Evolutionary conservation across 1,140 invertebrate genomes (phyloP).

Genomic region (Drosophila sechellia): DNA sequence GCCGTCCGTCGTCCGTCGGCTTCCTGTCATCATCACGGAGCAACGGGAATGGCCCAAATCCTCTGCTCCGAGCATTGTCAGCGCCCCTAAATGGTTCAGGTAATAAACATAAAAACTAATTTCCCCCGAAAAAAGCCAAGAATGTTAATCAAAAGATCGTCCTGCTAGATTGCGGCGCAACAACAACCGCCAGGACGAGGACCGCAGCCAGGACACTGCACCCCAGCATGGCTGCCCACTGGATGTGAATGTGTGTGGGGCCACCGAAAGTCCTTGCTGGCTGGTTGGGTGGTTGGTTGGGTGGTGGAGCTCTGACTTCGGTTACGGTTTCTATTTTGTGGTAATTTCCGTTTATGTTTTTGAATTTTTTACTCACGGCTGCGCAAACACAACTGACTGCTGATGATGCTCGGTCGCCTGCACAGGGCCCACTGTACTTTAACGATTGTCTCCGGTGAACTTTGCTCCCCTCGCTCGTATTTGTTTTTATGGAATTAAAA

Average conservation of each 20-base stretch:
- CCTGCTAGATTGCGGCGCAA: conserved; percentile 73
- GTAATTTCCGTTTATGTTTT: conserved; percentile 83
- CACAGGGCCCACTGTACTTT: conserved; percentile 48
- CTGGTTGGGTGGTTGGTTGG: conserved; percentile 7
- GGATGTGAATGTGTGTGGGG: conserved; percentile 10
- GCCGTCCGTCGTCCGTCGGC: neutral
- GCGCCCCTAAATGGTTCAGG: conserved; percentile 75
- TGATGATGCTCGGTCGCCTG: conserved; percentile 57
- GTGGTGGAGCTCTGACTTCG: neutral
- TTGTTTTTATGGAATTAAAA: conserved; percentile 73
- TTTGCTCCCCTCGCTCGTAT: conserved; percentile 45
- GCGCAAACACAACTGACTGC: conserved; percentile 76
- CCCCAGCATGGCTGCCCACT: conserved; percentile 18
- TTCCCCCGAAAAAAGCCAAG: conserved; percentile 77
- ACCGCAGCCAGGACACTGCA: conserved; percentile 25
- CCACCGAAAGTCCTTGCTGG: no score
- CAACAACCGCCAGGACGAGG: conserved; percentile 39
- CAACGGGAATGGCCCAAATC: conserved; percentile 6
- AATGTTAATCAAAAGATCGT: conserved; percentile 83
- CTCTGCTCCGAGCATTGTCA: conserved; percentile 41
- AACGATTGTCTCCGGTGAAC: conserved; percentile 57
- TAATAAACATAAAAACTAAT: conserved; percentile 84
- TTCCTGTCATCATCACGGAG: conserved; percentile 30
- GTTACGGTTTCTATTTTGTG: conserved; percentile 79
- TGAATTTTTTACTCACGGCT: conserved; percentile 82